phyloP scores from a whole-genome alignment of 2,113 vertebrate species.

The Seriola quinqueradiata region DNA sequence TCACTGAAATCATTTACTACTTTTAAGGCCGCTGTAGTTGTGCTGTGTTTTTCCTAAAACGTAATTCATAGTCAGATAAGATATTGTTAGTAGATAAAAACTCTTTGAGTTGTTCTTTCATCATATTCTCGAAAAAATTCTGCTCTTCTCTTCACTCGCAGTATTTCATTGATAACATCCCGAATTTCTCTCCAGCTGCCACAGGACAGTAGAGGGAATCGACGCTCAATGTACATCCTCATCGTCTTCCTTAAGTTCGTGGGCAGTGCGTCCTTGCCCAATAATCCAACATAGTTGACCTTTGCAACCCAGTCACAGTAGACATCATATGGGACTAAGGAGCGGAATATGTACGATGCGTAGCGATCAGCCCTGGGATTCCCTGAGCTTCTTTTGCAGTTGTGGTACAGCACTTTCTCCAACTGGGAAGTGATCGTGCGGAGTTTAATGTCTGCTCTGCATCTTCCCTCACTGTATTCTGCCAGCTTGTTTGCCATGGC shows the following conservation, averaged over 20 bases:
- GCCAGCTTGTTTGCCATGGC: slow-evolving; percentile 67
- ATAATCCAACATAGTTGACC: slow-evolving; percentile 78
- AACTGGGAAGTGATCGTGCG: slow-evolving; percentile 68
- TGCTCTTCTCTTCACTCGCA: slow-evolving; percentile 74
- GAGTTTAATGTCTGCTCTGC: slow-evolving; percentile 75
- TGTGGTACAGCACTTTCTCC: slow-evolving; percentile 75
- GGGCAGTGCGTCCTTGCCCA: slow-evolving; percentile 78
- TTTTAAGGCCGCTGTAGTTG: not conserved
- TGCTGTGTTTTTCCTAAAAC: not conserved
- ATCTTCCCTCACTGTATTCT: slow-evolving; percentile 73
- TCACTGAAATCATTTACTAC: not conserved
- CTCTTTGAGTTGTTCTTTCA: slow-evolving; percentile 1
- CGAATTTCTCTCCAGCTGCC: slow-evolving; percentile 77
- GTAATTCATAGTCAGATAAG: not conserved
- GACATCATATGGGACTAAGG: slow-evolving; percentile 74
- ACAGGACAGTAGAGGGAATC: slow-evolving; percentile 70
- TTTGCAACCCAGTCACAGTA: slow-evolving; percentile 79
- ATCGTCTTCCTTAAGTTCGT: slow-evolving; percentile 72
- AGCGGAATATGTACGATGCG: slow-evolving; percentile 79
- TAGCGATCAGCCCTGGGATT: slow-evolving; percentile 73
- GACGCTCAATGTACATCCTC: slow-evolving; percentile 72
- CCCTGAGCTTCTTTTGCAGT: slow-evolving; percentile 67
- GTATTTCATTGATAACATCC: slow-evolving; percentile 77
- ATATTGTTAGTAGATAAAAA: not conserved
- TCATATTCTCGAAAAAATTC: slow-evolving; percentile 72